Conservation (phyloP, 2,797 vertebrate genomes). For the Ceyx erithaca region DNA sequence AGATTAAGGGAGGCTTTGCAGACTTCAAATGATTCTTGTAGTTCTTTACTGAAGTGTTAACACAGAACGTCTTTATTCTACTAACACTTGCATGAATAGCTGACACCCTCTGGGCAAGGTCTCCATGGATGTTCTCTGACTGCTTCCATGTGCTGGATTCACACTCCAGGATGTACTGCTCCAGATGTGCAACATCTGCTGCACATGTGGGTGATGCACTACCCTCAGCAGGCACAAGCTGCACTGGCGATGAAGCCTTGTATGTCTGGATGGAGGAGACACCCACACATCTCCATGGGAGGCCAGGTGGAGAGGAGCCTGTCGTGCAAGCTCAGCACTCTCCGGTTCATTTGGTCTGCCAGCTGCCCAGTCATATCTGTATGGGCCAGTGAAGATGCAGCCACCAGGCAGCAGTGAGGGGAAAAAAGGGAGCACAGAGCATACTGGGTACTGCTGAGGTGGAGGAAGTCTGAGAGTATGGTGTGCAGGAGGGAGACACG, state of each 20-base stretch:
- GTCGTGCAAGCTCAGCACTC: neutral
- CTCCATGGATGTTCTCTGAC: neutral
- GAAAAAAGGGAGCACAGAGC: neutral
- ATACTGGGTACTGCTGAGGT: neutral
- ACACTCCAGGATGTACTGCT: neutral
- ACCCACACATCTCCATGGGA: neutral
- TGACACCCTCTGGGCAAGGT: neutral
- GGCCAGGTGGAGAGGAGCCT: neutral
- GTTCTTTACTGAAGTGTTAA: conserved; percentile 46
- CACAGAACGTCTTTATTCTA: conserved; percentile 21
- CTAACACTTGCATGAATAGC: neutral
- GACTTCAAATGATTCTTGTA: conserved; percentile 24
- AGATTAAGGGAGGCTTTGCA: conserved; percentile 33
- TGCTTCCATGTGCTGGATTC: neutral
- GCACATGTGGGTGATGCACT: neutral
- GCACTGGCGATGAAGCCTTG: neutral
- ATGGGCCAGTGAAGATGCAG: neutral
- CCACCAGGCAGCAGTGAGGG: neutral
- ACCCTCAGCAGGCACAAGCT: neutral
- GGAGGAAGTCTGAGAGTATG: neutral
- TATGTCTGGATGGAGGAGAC: neutral
- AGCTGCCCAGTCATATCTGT: rapidly evolving
- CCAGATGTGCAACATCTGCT: neutral
- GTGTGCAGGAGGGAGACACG: neutral
- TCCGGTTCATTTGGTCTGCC: neutral